phyloP scores from a whole-genome alignment of 2,888 invertebrate genomes.

The Agrochola litura region DNA sequence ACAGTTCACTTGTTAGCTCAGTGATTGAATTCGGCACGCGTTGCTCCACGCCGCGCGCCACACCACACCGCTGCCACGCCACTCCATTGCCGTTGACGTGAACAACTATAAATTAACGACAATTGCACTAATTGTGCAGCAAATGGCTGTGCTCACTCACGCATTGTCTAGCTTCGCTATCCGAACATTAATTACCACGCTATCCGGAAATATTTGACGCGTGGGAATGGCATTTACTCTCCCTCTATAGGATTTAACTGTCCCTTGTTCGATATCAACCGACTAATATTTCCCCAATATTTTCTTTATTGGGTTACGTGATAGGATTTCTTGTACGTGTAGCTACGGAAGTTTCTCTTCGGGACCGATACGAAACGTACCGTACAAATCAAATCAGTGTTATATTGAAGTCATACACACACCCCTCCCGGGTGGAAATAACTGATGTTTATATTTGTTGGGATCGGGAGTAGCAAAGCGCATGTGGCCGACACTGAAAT shows the following conservation, averaged over 20 bases:
- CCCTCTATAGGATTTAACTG: constrained; percentile 57
- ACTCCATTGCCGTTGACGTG: constrained; percentile 74
- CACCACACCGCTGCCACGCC: constrained; percentile 24
- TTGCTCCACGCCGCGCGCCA: constrained; percentile 22
- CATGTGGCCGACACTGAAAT: constrained; percentile 81
- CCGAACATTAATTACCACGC: constrained; percentile 80
- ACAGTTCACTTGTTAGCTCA: constrained; percentile 39
- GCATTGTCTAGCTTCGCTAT: constrained; percentile 85
- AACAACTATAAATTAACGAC: constrained; percentile 87
- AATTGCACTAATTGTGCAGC: constrained; percentile 90
- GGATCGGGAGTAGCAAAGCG: constrained; percentile 70
- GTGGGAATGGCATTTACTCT: constrained; percentile 78
- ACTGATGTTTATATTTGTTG: constrained; percentile 74
- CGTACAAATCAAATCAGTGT: constrained; percentile 79
- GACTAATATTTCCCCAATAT: constrained; percentile 72
- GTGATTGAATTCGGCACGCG: constrained; percentile 54
- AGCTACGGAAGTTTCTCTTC: constrained; percentile 59
- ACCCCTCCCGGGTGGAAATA: constrained; percentile 74
- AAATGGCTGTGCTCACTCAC: constrained; percentile 84
- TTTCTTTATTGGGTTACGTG: constrained; percentile 81
- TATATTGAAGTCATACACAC: constrained; percentile 74
- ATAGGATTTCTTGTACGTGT: constrained; percentile 74
- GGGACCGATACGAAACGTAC: constrained; percentile 44
- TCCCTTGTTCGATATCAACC: constrained; percentile 64
- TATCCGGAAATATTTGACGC: constrained; percentile 81